phyloP scores from a whole-genome alignment of 2,113 vertebrate species.

The Hyperopisus bebe region DNA sequence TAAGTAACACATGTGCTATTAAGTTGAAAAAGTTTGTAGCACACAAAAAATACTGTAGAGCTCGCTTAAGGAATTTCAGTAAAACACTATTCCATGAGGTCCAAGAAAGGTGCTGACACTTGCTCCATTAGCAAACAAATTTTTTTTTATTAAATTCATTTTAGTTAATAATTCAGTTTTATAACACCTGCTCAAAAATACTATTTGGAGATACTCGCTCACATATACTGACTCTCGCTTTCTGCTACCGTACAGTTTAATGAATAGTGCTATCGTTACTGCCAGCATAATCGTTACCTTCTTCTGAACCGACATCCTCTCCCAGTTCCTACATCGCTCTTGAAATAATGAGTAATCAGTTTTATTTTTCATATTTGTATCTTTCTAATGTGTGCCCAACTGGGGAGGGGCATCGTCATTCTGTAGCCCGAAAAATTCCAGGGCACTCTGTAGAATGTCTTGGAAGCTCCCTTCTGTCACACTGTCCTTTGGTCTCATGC shows the following conservation, averaged over 20 bases:
- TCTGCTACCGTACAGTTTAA: not conserved
- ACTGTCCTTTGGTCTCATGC: not conserved
- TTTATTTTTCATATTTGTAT: not conserved
- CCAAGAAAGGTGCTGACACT: not conserved
- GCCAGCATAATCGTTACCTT: not conserved
- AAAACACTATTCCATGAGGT: not conserved
- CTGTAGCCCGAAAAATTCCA: not conserved
- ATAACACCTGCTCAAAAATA: not conserved
- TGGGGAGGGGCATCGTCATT: not conserved
- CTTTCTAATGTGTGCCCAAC: not conserved
- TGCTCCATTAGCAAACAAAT: not conserved
- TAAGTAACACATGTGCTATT: not conserved
- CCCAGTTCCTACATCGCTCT: not conserved
- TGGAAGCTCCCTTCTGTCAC: not conserved
- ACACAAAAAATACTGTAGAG: not conserved
- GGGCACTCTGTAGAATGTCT: not conserved
- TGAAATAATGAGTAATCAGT: not conserved
- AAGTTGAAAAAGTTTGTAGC: not conserved
- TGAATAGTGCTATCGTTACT: not conserved
- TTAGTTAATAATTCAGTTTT: not conserved
- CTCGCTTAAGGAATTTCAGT: not conserved
- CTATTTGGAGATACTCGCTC: not conserved
- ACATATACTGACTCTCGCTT: not conserved
- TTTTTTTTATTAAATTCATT: not conserved
- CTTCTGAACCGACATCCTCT: not conserved